Conservation (phyloP, 2,113 vertebrate species). For the Electrona antarctica region DNA sequence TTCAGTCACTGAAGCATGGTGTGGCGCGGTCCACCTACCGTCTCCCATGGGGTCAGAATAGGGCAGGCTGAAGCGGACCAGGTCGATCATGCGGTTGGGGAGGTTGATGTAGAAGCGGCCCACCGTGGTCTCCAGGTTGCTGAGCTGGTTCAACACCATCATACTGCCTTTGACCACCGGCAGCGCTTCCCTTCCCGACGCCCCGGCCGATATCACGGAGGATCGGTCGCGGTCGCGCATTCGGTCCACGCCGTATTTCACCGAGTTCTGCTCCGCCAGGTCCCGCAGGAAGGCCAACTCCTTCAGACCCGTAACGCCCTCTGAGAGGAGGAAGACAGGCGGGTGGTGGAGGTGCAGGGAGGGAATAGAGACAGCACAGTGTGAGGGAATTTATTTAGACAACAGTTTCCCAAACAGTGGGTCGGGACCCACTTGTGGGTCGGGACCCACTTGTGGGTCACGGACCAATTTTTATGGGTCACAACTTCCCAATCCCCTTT, state of each 20-base stretch:
- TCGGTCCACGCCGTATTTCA: conserved; percentile 90
- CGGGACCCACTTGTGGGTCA: no score
- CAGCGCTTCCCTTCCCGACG: conserved; percentile 54
- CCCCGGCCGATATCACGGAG: conserved; percentile 13
- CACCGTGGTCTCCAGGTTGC: conserved; percentile 96
- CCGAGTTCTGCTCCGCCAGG: conserved; percentile 93
- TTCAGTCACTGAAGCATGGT: no score
- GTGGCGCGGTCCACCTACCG: conserved; percentile 77
- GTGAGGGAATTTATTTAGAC: not conserved
- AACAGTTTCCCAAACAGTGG: no score
- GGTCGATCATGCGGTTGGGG: conserved; percentile 96
- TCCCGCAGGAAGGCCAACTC: conserved; percentile 95
- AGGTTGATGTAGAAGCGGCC: conserved; percentile 98
- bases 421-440: no score
- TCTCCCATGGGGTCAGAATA: conserved; percentile 97
- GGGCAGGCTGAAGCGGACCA: conserved; percentile 93
- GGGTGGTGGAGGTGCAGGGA: not conserved
- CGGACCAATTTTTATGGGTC: no score
- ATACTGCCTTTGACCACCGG: conserved; percentile 95
- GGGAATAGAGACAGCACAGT: not conserved
- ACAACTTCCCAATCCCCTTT: no score
- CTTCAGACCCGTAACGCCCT: conserved; percentile 95
- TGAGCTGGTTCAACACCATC: conserved; percentile 98
- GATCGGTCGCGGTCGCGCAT: conserved; percentile 47
- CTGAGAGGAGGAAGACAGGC: conserved; percentile 50